Evolutionary conservation across 2,888 invertebrate species (phyloP), one percentile per base, ranked within the genome.

Genomic region (Sclerodermus sp.): DNA sequence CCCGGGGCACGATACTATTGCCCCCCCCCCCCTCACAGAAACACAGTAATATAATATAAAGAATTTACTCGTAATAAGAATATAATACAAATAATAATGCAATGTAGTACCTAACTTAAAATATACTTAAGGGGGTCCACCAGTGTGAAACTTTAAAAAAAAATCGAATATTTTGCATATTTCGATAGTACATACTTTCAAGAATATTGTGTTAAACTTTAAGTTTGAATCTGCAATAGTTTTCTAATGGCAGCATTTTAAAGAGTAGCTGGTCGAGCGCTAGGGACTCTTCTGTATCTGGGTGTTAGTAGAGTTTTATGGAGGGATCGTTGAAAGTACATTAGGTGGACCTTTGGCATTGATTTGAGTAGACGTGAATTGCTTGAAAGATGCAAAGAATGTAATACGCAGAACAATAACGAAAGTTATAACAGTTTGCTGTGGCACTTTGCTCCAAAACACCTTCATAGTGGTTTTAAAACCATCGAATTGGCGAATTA

Each of bases 341-440:
- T n/a, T n/a, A n/a, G n/a, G n/a, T n/a, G n/a, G n/a, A n/a, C n/a
- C n/a, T n/a, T n/a, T n/a, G n/a, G n/a, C n/a, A n/a, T n/a, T n/a
- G 46, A 50, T 48, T 45, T 60, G 13, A 45, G 49, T n/a, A 13
- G 43, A 16, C 37, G 39, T 29, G 49, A 52, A 23, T 48, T 58
- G 13, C 42, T 59, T 32, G 14, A 44, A 42, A 48, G 44, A 45
- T 59, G 58, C 15, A 43, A 49, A 40, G 50, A 48, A 40, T 32
- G 38, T 29, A 44, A 50, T 31, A 55, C 54, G 12, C 53, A 60
- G 46, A 58, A 57, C 39, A 44, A 30, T 10, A 62, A 60, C 34
- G 53, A 57, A 45, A 45, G 39, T 37, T 51, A 60, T 37, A 51
- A 56, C 34, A 13, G 43, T 16, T 43, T 40, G n/a, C 49, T 40